A percentile compares a stretch with the other conserved stretches of the same genome.
phyloP scores from a whole-genome alignment of 2,113 vertebrate genomes.

The Galbula dea region DNA sequence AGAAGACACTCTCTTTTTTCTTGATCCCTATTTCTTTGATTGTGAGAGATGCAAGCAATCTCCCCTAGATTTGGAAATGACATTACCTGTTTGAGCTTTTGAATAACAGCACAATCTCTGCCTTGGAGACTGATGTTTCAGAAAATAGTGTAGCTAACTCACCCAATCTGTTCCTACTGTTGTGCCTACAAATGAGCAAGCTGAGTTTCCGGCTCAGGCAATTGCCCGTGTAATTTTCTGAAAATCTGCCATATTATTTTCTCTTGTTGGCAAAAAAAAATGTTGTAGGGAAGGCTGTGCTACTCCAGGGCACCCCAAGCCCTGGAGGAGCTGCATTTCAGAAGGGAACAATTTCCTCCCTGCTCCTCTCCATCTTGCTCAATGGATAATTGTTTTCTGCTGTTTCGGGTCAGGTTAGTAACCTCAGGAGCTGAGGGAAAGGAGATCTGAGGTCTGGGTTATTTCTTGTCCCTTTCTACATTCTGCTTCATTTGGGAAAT shows the following conservation, averaged over 20 bases:
- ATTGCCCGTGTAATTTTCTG: slow-evolving; percentile 56
- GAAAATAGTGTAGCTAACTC: not conserved
- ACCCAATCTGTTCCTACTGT: slow-evolving; percentile 48
- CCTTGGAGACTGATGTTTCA: not conserved
- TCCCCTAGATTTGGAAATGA: not conserved
- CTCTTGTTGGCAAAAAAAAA: slow-evolving; percentile 12
- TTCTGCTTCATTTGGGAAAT: not conserved
- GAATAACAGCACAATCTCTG: not conserved
- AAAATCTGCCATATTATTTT: slow-evolving; percentile 47
- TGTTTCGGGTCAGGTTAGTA: slow-evolving; percentile 30
- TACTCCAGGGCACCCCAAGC: not conserved
- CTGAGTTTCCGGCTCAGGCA: slow-evolving; percentile 16
- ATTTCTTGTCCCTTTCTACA: not conserved
- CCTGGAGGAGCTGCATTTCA: not conserved
- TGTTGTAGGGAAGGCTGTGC: not conserved
- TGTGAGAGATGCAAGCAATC: slow-evolving; percentile 2
- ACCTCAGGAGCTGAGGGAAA: not conserved
- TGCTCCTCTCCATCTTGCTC: slow-evolving; percentile 25
- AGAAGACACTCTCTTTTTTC: not conserved
- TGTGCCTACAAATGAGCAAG: slow-evolving; percentile 51
- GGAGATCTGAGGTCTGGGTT: not conserved
- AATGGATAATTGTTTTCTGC: slow-evolving; percentile 53
- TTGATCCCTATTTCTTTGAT: not conserved
- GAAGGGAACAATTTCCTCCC: slow-evolving; percentile 36
- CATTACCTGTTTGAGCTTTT: slow-evolving; percentile 22